A percentile compares a stretch with the other conserved stretches of the same genome.
Conservation (phyloP, 2,888 invertebrate species). For the Dicyrtomina minuta region DNA sequence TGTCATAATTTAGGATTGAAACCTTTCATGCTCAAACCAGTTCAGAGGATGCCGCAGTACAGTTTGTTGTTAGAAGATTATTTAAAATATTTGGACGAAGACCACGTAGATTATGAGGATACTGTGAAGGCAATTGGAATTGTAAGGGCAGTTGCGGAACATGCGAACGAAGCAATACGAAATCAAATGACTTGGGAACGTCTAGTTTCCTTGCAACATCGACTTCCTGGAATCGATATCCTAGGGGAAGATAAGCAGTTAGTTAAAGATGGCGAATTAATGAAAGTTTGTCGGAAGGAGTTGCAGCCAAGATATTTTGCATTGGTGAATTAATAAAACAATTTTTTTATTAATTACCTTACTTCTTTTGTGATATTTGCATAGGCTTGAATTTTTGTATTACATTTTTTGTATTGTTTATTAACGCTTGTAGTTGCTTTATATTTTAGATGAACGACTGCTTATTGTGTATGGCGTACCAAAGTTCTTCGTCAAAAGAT, state of each 20-base stretch:
- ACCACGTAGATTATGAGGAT: conserved; percentile 63
- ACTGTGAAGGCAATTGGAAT: conserved; percentile 62
- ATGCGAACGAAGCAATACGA: conserved; percentile 63
- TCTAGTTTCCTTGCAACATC: conserved; percentile 61
- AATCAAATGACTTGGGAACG: conserved; percentile 61
- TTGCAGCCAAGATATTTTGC: conserved; percentile 66
- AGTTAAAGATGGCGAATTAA: conserved; percentile 66
- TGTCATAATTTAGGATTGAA: conserved; percentile 63
- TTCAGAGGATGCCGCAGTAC: conserved; percentile 67
- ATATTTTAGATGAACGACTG: conserved; percentile 58
- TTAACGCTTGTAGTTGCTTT: no score
- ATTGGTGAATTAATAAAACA: no score
- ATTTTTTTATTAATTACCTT: no score
- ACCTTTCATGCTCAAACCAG: conserved; percentile 69
- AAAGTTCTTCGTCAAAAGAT: conserved; percentile 54
- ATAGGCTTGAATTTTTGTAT: conserved; percentile 38
- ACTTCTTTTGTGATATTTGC: no score
- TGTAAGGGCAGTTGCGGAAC: conserved; percentile 62
- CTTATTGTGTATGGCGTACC: conserved; percentile 58
- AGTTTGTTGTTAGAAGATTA: conserved; percentile 65
- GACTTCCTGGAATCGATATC: conserved; percentile 57
- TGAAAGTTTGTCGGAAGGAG: conserved; percentile 66
- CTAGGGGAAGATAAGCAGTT: conserved; percentile 62
- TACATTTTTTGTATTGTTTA: conserved; percentile 18
- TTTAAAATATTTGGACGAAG: conserved; percentile 59